Evolutionary conservation across 2,797 vertebrate genomes (phyloP), one percentile per base, ranked within the genome.

Genomic region (Trachurus trachurus): DNA sequence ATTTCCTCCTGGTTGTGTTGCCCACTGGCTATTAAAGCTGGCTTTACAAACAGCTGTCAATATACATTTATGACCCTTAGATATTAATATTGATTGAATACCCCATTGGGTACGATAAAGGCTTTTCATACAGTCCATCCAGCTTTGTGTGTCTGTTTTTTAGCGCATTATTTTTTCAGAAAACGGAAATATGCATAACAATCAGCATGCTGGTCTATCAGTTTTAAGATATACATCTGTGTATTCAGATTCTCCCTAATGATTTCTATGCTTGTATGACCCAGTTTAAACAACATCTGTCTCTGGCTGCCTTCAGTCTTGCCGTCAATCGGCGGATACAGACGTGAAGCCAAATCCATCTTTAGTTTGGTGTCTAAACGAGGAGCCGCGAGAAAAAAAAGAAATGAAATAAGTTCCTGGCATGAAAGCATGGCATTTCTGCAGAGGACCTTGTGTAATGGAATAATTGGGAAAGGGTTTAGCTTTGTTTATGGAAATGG

Each of bases 241-340:
- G 81, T 74, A 49, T 90, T 59, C 66, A 63, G 72, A 71, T 79
- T 76, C 74, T 74, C 83, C 52, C 66, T 44, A 63, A 82, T 82
- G 80, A 85, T 86, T 85, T 61, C 26, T 67, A 65, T 82, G 74
- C 60, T 76, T 78, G 81, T 77, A 66, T 92, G 91, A 93, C 91
- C 93, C 84, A 93, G 80, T 92, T 94, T 84, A 72, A 12, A 50
- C 10, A 84, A 80, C 80, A 87, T 92, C 89, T 92, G 84, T 81
- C 84, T 77, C 78, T 73, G n/a, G n/a, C n/a, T n/a, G 52, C 78
- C 54, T 81, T 39, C 65, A 59, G 31, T 49, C 44, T 68, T 50
- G 29, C 52, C 67, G 76, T 76, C 57, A 31, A 56, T 80, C 81
- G 29, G 49, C 66, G 76, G 61, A 78, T 66, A 66, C 49, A 61